Evolutionary conservation across 2,797 vertebrate genomes (phyloP).

Genomic region (Poeciliopsis infans): DNA sequence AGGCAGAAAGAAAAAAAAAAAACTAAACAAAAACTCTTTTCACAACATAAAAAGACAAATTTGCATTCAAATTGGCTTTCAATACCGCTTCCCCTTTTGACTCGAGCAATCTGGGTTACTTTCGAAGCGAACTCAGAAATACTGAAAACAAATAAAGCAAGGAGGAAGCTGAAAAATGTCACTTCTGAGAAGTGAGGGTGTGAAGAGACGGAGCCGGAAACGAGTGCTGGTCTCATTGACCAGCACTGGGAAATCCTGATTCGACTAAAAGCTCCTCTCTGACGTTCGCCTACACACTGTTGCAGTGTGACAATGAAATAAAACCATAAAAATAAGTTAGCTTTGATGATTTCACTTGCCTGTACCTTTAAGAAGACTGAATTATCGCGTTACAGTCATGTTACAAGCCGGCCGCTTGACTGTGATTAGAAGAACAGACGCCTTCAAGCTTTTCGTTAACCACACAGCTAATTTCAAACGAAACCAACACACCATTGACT

Average conservation of each 20-base stretch:
- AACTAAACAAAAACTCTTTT: neutral
- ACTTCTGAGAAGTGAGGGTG: neutral
- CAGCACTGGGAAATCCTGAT: neutral
- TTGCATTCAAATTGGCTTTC: conserved; percentile 37
- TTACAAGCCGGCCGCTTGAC: neutral
- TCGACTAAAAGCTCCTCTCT: neutral
- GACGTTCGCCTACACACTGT: neutral
- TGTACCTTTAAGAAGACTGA: neutral
- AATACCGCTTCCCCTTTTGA: neutral
- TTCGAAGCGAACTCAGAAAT: neutral
- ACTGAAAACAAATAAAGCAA: neutral
- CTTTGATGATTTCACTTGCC: neutral
- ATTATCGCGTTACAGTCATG: neutral
- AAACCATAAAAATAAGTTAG: neutral
- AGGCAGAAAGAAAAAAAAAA: neutral
- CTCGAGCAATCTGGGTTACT: neutral
- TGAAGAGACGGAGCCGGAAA: neutral
- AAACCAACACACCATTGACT: neutral
- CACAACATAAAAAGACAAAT: conserved; percentile 1
- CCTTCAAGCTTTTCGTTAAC: neutral
- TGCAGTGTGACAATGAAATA: neutral
- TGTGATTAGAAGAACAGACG: too few relatives aligned
- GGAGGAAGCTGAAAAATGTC: neutral
- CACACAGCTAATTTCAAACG: neutral
- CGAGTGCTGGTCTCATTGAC: neutral